Base-by-base conservation (phyloP, 2,797 vertebrate species). In the Selene dorsalis region DNA sequence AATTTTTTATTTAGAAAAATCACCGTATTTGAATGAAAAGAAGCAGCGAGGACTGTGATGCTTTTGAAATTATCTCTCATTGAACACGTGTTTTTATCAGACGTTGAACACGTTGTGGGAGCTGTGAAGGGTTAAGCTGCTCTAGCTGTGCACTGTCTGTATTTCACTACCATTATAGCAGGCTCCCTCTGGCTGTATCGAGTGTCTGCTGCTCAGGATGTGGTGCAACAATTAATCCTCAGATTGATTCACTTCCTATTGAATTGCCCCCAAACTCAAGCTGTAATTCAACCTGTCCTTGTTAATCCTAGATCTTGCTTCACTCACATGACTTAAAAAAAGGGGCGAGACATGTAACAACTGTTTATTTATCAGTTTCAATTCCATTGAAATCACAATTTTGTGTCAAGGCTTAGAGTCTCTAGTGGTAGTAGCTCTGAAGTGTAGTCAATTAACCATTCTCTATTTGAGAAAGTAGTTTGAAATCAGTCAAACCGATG, bases 191-290 rank as follows among this genome's bases (percentile, higher is more conserved):
- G 90, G 94, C 93, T 93, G 91, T 92, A 95, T 95, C 92, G 76
- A 90, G 87, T 95, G 91, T 94, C 94, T 87, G 86, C 89, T 89
- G 79, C 93, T 93, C 94, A 95, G 94, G 94, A 95, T 95, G 94
- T 93, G 93, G 93, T 91, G 91, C 93, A 94, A 94, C 95, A 95
- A 95, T 95, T 95, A 94, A 94, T 95, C 94, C 93, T 94, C 90
- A 90, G 92, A 95, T 95, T 95, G 95, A 94, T 95, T 94, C 91
- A 93, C 93, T 95, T 95, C 94, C 94, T 94, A 92, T 93, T 94
- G 93, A 94, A 94, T 94, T 92, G 94, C 93, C 93, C 88, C 93
- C 89, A 93, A 94, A 94, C 92, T 93, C 82, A 86, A 91, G 86
- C 81, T 90, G 95, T 93, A 95, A 95, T 92, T 92, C 81, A 91